A percentile compares a stretch with the other conserved stretches of the same genome.
phyloP scores from a whole-genome alignment of 2,888 invertebrate genomes.

The Xestia xanthographa region DNA sequence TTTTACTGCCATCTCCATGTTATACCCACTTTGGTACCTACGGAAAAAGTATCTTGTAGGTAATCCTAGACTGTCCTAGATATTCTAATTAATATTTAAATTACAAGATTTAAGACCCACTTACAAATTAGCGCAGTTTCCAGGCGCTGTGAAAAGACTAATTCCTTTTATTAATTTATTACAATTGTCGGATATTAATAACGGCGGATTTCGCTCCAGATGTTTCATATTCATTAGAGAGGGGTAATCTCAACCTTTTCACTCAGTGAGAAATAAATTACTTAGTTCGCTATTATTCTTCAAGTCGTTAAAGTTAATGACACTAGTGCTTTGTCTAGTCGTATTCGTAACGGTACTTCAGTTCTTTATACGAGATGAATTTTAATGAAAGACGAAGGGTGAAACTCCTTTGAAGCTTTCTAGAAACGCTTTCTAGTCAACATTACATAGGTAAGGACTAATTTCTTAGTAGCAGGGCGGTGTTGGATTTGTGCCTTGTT shows the following conservation, averaged over 20 bases:
- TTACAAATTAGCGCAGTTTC: constrained; percentile 31
- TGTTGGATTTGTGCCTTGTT: neutral
- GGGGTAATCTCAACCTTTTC: constrained; percentile 54
- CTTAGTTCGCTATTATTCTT: constrained; percentile 48
- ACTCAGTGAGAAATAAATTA: constrained; percentile 47
- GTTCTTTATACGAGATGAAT: constrained; percentile 20
- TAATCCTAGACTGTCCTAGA: neutral
- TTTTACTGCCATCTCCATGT: neutral
- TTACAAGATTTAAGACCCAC: neutral
- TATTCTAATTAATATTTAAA: constrained; percentile 17
- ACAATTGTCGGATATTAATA: constrained; percentile 67
- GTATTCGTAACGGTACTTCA: constrained; percentile 14
- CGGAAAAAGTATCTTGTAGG: neutral
- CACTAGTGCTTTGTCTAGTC: constrained; percentile 26
- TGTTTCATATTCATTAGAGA: constrained; percentile 68
- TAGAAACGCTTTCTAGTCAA: neutral
- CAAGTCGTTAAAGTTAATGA: constrained; percentile 32
- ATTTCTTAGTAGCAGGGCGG: neutral
- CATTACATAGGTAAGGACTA: neutral
- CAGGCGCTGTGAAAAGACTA: constrained; percentile 40
- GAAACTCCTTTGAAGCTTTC: constrained; percentile 1
- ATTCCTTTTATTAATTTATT: constrained; percentile 66
- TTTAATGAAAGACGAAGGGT: constrained; percentile 11
- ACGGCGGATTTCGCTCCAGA: constrained; percentile 62
- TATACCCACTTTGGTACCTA: neutral